These are phyloP conservation scores for Dicyrtomina minuta DNA, from an alignment of 2,888 invertebrate species.

Conservation along the genomic window DNA sequence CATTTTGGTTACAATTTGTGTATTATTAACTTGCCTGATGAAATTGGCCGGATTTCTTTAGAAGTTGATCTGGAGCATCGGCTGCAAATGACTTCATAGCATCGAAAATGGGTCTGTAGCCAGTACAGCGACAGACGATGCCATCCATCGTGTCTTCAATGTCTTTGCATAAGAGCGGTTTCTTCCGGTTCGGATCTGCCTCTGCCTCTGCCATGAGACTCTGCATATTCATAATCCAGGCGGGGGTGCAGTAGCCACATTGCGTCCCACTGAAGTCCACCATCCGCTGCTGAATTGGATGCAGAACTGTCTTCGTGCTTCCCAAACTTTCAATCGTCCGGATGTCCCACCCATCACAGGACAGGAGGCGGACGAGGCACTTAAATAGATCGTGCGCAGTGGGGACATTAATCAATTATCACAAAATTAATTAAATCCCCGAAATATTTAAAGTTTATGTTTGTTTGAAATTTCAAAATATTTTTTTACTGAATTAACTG, in stretches of 20 bases:
- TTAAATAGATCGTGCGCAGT: too few species aligned
- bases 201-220: slow-evolving; percentile 55
- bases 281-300: slow-evolving; percentile 67
- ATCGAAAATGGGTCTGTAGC: slow-evolving; percentile 71
- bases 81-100: slow-evolving; percentile 73
- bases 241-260: slow-evolving; percentile 75
- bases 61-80: slow-evolving; percentile 62
- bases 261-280: slow-evolving; percentile 70
- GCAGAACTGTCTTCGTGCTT: slow-evolving; percentile 66
- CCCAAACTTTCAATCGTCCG: slow-evolving; percentile 74
- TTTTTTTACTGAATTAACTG: too few species aligned
- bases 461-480: too few species aligned
- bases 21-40: too few species aligned
- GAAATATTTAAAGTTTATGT: too few species aligned
- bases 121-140: slow-evolving; percentile 73
- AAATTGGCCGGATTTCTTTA: slow-evolving; percentile 57
- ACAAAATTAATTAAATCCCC: too few species aligned
- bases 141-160: too few species aligned
- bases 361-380: slow-evolving; percentile 66
- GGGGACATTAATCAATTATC: too few species aligned
- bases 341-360: slow-evolving; percentile 68
- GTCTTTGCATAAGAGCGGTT: too few species aligned
- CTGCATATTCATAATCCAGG: slow-evolving; percentile 76
- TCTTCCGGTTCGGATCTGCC: too few species aligned
- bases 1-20: too few species aligned